Percentiles rank a stretch among this genome's conserved stretches.
These are phyloP conservation scores for Trichogramma evanescens DNA, from an alignment of 2,888 invertebrate species.

Conservation along the genomic window DNA sequence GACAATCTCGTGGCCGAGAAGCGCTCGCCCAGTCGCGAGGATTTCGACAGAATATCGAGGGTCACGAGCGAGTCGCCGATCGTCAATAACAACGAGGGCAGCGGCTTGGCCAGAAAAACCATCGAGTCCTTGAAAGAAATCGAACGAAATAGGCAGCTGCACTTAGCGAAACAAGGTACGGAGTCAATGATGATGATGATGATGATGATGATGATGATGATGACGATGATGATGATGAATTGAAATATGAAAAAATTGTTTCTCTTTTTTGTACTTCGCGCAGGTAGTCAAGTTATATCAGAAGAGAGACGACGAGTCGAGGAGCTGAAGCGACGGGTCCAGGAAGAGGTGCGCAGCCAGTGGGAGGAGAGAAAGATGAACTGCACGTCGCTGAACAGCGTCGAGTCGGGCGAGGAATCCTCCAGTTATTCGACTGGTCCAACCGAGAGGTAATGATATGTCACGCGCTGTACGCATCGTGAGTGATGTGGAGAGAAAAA, in stretches of 20 bases:
- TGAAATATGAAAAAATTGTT: neutral
- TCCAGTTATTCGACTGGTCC: conserved; percentile 56
- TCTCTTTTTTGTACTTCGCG: conserved; percentile 19
- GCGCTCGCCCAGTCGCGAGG: conserved; percentile 70
- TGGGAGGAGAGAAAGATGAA: conserved; percentile 68
- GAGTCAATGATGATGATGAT: neutral
- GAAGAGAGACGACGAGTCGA: conserved; percentile 82
- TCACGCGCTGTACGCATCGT: too few species aligned
- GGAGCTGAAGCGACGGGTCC: conserved; percentile 77
- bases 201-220: too few species aligned
- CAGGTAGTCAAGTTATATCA: conserved; percentile 86
- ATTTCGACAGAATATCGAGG: conserved; percentile 80
- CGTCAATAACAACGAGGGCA: conserved; percentile 56
- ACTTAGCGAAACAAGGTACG: conserved; percentile 84
- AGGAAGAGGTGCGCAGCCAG: conserved; percentile 81
- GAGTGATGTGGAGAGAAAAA: too few species aligned
- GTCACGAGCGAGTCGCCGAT: conserved; percentile 80
- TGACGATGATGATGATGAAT: neutral
- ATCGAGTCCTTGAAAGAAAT: conserved; percentile 84
- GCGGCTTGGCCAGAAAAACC: conserved; percentile 67
- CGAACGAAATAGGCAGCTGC: conserved; percentile 76
- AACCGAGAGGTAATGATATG: conserved; percentile 47
- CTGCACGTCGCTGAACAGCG: conserved; percentile 58
- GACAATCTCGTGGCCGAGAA: conserved; percentile 38
- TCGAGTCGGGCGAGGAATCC: conserved; percentile 56